Evolutionary conservation across 2,797 vertebrate species (phyloP).

Genomic region (Urosaurus nigricauda): DNA sequence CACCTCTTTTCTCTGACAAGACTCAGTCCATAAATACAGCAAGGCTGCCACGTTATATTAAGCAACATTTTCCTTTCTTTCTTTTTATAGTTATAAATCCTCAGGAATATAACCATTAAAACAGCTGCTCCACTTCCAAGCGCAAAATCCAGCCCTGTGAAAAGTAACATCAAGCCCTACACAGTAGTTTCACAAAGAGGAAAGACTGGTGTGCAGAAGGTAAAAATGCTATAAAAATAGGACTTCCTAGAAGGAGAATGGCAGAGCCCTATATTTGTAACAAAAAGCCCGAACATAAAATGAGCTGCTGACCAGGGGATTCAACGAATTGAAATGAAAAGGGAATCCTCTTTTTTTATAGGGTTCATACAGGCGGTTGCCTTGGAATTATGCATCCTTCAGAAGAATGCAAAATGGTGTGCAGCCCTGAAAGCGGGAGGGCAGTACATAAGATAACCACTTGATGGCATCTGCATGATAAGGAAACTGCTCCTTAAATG

Average conservation of each 20-base stretch:
- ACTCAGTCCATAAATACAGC: not conserved
- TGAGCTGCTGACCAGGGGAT: not conserved
- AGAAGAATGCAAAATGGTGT: not conserved
- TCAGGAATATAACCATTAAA: not conserved
- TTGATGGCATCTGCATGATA: slow-evolving; percentile 55
- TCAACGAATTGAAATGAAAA: too few relatives aligned
- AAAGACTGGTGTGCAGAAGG: too few relatives aligned
- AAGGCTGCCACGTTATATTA: not conserved
- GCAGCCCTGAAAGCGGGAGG: not conserved
- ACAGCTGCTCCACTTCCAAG: too few relatives aligned
- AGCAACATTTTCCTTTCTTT: not conserved
- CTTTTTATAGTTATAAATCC: not conserved
- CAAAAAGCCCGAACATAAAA: not conserved
- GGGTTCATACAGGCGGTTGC: not conserved
- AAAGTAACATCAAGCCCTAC: too few relatives aligned
- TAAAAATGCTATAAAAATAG: not conserved
- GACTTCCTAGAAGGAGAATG: not conserved
- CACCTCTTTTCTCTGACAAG: not conserved
- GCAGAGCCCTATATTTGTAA: not conserved
- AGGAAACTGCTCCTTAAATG: not conserved
- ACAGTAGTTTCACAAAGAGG: not conserved
- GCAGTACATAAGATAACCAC: slow-evolving; percentile 59
- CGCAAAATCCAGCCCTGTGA: not conserved
- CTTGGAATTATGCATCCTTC: not conserved
- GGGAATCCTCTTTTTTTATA: not conserved